A percentile compares a stretch with the other conserved stretches of the same genome.
Conservation (phyloP, 2,888 invertebrate species). For the Prosapia bicincta region DNA sequence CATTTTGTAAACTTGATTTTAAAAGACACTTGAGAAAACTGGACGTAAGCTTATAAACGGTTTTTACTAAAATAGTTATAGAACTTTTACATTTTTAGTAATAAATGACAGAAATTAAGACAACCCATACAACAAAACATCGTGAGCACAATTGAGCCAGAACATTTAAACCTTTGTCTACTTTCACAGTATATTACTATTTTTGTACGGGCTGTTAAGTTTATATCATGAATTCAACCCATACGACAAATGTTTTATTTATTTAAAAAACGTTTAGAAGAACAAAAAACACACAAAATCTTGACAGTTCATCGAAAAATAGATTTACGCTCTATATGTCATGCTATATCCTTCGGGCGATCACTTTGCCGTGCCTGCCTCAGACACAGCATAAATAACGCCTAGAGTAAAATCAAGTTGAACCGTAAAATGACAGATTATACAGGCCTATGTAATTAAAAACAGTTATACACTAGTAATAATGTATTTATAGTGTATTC, state of each 20-base stretch:
- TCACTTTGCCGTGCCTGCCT: neutral
- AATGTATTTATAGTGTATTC: too few relatives aligned
- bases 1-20: neutral
- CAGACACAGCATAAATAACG: neutral
- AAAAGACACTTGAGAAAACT: neutral
- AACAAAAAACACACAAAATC: neutral
- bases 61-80: neutral
- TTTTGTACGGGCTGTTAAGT: neutral
- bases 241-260: neutral
- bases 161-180: constrained; percentile 2
- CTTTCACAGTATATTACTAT: neutral
- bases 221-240: neutral
- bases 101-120: neutral
- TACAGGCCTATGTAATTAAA: neutral
- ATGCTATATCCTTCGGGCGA: neutral
- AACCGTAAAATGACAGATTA: neutral
- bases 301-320: neutral
- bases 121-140: neutral
- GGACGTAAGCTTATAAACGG: neutral
- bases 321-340: neutral
- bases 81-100: neutral
- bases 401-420: neutral
- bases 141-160: neutral
- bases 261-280: neutral
- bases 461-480: too few relatives aligned